Evolutionary conservation across 2,888 invertebrate species (phyloP), one percentile per base, ranked within the genome.

Genomic region (Lottia gigantea): DNA sequence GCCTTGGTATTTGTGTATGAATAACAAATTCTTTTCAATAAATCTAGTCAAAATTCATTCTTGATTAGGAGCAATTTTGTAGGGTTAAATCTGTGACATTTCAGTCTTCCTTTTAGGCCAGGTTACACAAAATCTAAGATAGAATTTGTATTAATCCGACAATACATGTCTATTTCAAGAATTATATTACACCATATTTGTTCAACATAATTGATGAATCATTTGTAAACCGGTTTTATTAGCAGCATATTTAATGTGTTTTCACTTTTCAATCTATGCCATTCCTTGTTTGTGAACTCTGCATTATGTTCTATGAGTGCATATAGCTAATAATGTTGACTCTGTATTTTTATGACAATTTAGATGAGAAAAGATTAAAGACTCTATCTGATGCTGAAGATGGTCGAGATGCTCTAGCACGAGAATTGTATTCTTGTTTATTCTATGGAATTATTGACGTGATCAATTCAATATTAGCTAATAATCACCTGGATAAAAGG

Each of bases 401-500:
- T 66, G 77, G 75, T 1, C 71, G 81, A 15, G 80, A 81, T 68
- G 78, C 80, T 2, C 68, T 80, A 26, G 77, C 75, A 6, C 76
- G 79, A 62, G 76, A 77, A 45, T 68, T 81, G 47, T 81, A 81
- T 66, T 68, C 69, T 19, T 69, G 75, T 25, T 40, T 81, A 16
- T 81, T 81, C 70, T 74, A 74, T 63, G 79, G 76, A 11, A 68
- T 80, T 45, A 74, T 80, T 12, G 74, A 74, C 49, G 73, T 71
- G 45, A 76, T 81, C 67, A 81, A 79, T 72, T 55, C 62, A 12
- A 72, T 68, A 47, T 64, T 75, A 23, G 55, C 25, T 6, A 64
- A 67, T 25, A 47, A 66, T 14, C 25, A 15, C 6, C 7, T 55
- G 0, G 45, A 31, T 31, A 19, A 61, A 12, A 40, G 40, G 40